Conservation (phyloP, 1,140 invertebrate genomes). For the Procambarus clarkii region DNA sequence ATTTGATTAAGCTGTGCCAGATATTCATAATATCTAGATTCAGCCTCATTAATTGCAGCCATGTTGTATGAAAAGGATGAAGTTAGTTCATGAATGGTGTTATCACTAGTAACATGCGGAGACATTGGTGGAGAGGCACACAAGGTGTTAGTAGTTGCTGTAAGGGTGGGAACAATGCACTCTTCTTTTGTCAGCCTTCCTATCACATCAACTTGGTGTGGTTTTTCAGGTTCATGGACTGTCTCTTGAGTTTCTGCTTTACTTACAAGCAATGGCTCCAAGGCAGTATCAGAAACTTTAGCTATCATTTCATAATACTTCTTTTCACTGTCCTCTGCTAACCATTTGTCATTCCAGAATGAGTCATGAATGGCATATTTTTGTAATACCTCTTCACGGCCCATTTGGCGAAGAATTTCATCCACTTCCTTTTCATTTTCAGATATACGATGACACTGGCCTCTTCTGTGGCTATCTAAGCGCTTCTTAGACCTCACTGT, state of each 20-base stretch:
- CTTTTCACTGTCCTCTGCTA: conserved; percentile 31
- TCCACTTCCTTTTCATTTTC: conserved; percentile 49
- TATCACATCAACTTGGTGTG: conserved; percentile 11
- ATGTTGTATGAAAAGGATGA: conserved; percentile 57
- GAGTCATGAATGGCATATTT: conserved; percentile 34
- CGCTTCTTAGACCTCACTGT: conserved; percentile 39
- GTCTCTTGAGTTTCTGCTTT: background rate
- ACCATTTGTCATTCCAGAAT: conserved; percentile 30
- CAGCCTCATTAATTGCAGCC: conserved; percentile 67
- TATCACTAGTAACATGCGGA: conserved; percentile 8
- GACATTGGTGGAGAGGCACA: background rate
- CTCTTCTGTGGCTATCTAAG: conserved; percentile 30
- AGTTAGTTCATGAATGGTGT: conserved; percentile 41
- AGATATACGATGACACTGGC: conserved; percentile 31
- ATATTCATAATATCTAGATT: conserved; percentile 56
- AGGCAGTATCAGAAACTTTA: background rate
- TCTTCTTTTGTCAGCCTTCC: conserved; percentile 39
- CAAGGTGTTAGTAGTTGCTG: background rate
- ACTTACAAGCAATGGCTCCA: background rate
- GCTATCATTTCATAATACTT: conserved; percentile 51
- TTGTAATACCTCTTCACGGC: conserved; percentile 51
- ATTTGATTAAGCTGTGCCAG: conserved; percentile 1
- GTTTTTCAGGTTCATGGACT: background rate
- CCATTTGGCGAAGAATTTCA: conserved; percentile 52
- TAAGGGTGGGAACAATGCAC: conserved; percentile 35